Percentiles rank a stretch among this genome's conserved stretches.
phyloP scores from a whole-genome alignment of 2,888 invertebrate genomes.

The Tineola bisselliella region DNA sequence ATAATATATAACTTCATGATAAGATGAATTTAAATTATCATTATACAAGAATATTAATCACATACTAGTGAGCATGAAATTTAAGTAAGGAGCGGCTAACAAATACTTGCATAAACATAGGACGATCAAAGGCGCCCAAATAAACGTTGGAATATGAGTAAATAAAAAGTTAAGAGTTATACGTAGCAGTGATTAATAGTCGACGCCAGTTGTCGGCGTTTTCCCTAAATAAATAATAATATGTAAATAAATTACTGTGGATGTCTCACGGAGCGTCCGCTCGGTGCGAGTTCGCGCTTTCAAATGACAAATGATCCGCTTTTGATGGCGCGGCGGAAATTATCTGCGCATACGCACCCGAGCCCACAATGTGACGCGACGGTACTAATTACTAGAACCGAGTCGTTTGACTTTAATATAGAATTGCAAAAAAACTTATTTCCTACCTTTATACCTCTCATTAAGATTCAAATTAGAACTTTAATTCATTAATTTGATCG shows the following conservation, averaged over 20 bases:
- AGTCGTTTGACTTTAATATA: constrained; percentile 1
- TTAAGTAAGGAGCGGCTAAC: constrained; percentile 35
- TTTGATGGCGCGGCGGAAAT: constrained; percentile 65
- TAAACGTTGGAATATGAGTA: constrained; percentile 40
- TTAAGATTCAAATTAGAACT: constrained; percentile 30
- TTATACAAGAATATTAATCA: background rate
- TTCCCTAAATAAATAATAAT: constrained; percentile 68
- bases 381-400: constrained; percentile 49
- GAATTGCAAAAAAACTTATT: constrained; percentile 23
- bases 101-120: constrained; percentile 39
- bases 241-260: constrained; percentile 59
- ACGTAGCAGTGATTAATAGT: constrained; percentile 57
- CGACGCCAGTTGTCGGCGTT: constrained; percentile 29
- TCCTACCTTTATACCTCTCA: constrained; percentile 26
- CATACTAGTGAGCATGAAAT: constrained; percentile 6
- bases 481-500: constrained; percentile 19
- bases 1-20: too few relatives aligned
- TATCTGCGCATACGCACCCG: constrained; percentile 63
- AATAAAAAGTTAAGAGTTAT: constrained; percentile 56
- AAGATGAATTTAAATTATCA: too few relatives aligned
- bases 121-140: constrained; percentile 50
- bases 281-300: constrained; percentile 50
- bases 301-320: constrained; percentile 64
- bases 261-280: constrained; percentile 48
- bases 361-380: constrained; percentile 55